phyloP scores from a whole-genome alignment of 2,113 vertebrate species.

The Capra hircus region DNA sequence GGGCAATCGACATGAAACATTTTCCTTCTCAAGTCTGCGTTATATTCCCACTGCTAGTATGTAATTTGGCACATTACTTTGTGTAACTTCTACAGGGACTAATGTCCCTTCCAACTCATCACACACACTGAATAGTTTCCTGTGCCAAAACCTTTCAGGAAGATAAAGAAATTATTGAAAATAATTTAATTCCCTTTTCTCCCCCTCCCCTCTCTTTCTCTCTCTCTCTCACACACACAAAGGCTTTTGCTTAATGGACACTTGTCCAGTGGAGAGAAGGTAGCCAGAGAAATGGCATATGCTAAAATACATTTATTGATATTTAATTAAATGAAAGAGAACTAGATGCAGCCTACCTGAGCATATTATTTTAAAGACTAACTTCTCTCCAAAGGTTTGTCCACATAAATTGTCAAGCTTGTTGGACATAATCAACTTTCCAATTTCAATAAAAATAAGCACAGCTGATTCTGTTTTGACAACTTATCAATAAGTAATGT shows the following conservation, averaged over 20 bases:
- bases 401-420: conserved; percentile 63
- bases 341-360: neutral
- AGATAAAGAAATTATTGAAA: conserved; percentile 48
- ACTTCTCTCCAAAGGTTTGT: conserved; percentile 49
- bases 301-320: conserved; percentile 55
- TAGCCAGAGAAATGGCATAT: conserved; percentile 34
- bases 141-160: conserved; percentile 25
- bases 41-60: conserved; percentile 4
- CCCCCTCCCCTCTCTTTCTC: neutral
- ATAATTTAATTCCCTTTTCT: conserved; percentile 48
- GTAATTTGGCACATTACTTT: neutral
- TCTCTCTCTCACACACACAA: neutral
- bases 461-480: conserved; percentile 52
- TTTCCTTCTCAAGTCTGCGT: conserved; percentile 42
- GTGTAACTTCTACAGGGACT: conserved; percentile 34
- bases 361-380: conserved; percentile 51
- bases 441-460: conserved; percentile 63
- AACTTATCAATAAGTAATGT: conserved; percentile 49
- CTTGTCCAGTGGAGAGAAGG: neutral
- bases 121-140: neutral
- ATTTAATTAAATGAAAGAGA: conserved; percentile 68
- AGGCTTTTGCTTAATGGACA: conserved; percentile 55
- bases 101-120: conserved; percentile 28
- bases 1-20: conserved; percentile 22
- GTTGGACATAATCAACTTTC: conserved; percentile 54